These are phyloP conservation scores for Drosophila cognata DNA, from an alignment of 2,888 invertebrate species.

Conservation along the genomic window DNA sequence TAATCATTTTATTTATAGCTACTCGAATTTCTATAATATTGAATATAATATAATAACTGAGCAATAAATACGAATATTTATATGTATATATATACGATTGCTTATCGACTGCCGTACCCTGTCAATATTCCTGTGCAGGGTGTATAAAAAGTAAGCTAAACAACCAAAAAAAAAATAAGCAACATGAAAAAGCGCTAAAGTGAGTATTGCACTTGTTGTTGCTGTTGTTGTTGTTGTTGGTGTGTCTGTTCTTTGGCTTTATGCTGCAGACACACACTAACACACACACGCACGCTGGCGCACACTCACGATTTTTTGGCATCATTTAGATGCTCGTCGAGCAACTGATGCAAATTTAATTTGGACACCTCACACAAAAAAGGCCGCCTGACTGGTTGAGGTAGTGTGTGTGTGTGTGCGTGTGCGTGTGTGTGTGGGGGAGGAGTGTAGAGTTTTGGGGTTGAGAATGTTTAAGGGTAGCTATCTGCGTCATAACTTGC, in stretches of 20 bases:
- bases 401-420: neutral
- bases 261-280: constrained; percentile 39
- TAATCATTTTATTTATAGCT: neutral
- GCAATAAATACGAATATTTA: neutral
- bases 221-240: constrained; percentile 45
- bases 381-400: constrained; percentile 27
- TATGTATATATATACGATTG: neutral
- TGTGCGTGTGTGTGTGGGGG: neutral
- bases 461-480: constrained; percentile 23
- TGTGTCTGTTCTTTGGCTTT: constrained; percentile 53
- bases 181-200: constrained; percentile 69
- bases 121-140: constrained; percentile 10
- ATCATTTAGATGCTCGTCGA: constrained; percentile 81
- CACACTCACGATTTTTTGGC: constrained; percentile 67
- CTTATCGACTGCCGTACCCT: neutral
- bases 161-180: constrained; percentile 36
- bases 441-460: neutral
- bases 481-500: constrained; percentile 75
- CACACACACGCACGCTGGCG: constrained; percentile 23
- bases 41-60: neutral
- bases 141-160: constrained; percentile 43
- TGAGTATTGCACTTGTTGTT: constrained; percentile 63
- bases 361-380: constrained; percentile 78
- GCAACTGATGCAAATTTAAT: constrained; percentile 82
- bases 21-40: neutral